A percentile compares a stretch with the other conserved stretches of the same genome.
These are phyloP conservation scores for Anthrax anthrax DNA, from an alignment of 2,888 invertebrate species.

Conservation along the genomic window DNA sequence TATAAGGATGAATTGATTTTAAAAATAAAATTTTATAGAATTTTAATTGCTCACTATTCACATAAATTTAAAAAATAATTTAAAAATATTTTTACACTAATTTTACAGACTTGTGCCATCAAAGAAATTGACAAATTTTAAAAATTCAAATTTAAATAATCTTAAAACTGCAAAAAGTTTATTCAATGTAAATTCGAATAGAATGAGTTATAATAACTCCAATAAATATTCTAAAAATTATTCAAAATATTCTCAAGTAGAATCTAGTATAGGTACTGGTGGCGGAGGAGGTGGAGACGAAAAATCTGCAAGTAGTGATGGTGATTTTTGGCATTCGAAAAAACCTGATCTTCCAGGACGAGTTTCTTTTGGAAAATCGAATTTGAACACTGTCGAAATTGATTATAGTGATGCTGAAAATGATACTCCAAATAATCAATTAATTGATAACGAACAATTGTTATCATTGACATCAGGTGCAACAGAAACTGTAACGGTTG, in stretches of 20 bases:
- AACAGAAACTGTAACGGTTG: constrained; percentile 8
- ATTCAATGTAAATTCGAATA: background rate
- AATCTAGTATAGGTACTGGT: background rate
- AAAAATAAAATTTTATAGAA: no score
- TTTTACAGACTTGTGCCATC: no score
- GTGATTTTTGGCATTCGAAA: constrained; percentile 9
- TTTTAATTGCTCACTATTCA: no score
- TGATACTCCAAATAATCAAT: constrained; percentile 14
- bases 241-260: background rate
- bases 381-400: constrained; percentile 1
- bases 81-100: no score
- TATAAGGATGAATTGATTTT: no score
- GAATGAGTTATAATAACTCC: background rate
- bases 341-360: constrained; percentile 31
- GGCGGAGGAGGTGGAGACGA: background rate
- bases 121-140: no score
- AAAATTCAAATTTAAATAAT: no score
- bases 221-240: background rate
- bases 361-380: constrained; percentile 29
- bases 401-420: constrained; percentile 30
- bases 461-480: constrained; percentile 1
- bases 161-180: no score
- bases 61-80: no score
- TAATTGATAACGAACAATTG: background rate
- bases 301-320: background rate